Percentiles rank a stretch among this genome's conserved stretches.
These are phyloP conservation scores for Synanthedon formicaeformis DNA, from an alignment of 2,888 invertebrate species.

Conservation along the genomic window DNA sequence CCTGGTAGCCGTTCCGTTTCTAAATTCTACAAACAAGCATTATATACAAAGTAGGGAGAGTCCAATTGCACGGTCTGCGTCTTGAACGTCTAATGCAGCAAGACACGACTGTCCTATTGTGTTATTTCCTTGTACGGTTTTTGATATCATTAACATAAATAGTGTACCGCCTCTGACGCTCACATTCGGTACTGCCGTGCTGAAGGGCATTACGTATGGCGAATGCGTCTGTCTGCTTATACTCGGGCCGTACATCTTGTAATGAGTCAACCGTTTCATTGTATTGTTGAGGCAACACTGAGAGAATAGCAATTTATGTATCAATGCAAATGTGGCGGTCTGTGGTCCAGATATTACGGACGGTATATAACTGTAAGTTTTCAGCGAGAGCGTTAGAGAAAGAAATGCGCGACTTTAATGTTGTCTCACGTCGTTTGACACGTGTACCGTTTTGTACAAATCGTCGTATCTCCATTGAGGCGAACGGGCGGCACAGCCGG, in stretches of 20 bases:
- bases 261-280: constrained; percentile 3
- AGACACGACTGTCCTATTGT: constrained; percentile 66
- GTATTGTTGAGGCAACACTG: constrained; percentile 4
- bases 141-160: constrained; percentile 65
- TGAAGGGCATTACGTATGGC: constrained; percentile 16
- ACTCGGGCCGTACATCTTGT: constrained; percentile 1
- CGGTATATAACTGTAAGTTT: not conserved
- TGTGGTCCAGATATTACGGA: too few species aligned
- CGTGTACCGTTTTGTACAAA: constrained; percentile 61
- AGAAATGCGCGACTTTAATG: constrained; percentile 31
- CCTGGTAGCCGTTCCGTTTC: constrained; percentile 53
- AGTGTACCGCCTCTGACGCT: constrained; percentile 45
- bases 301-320: too few species aligned
- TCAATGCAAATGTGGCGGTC: too few species aligned
- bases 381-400: constrained; percentile 19
- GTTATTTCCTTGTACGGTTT: constrained; percentile 63
- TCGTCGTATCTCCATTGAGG: constrained; percentile 60
- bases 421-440: constrained; percentile 32
- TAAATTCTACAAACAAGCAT: constrained; percentile 61
- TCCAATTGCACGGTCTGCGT: constrained; percentile 52
- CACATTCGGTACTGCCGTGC: constrained; percentile 50
- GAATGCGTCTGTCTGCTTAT: not conserved
- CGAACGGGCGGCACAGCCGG: constrained; percentile 20
- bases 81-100: constrained; percentile 55
- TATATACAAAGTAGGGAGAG: constrained; percentile 61